Conservation (phyloP, 2,113 vertebrate species). For the Apeltes quadracus region DNA sequence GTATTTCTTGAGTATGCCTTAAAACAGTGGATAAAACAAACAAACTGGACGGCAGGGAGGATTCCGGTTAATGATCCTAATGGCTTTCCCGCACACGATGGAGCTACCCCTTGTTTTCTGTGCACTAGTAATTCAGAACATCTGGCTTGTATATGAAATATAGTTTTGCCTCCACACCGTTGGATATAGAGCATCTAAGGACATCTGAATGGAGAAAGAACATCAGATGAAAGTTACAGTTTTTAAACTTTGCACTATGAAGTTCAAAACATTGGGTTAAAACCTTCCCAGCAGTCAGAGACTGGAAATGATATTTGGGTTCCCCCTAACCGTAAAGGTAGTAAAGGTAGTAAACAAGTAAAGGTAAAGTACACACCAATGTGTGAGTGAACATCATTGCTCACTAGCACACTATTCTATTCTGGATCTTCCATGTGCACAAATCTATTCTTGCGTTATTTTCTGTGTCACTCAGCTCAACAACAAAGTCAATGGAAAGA, state of each 20-base stretch:
- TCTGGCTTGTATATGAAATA: not conserved
- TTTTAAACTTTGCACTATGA: not conserved
- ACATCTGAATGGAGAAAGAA: not conserved
- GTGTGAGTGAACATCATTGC: not conserved
- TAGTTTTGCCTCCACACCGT: not conserved
- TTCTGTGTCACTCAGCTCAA: too few relatives aligned
- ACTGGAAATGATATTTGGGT: constrained; percentile 21
- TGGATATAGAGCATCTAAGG: not conserved
- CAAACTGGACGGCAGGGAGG: not conserved
- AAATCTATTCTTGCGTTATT: too few relatives aligned
- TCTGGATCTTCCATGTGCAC: too few relatives aligned
- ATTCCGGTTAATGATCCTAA: not conserved
- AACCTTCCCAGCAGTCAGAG: not conserved
- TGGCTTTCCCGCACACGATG: not conserved
- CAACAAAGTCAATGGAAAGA: too few relatives aligned
- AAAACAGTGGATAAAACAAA: constrained; percentile 5
- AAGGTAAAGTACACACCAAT: constrained; percentile 10
- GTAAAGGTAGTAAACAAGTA: too few relatives aligned
- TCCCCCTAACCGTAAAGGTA: too few relatives aligned
- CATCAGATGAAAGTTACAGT: not conserved
- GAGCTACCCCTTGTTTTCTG: not conserved
- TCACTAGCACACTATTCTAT: not conserved
- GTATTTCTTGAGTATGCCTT: too few relatives aligned
- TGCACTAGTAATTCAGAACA: not conserved
- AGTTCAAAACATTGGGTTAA: constrained; percentile 7